Evolutionary conservation across 2,113 vertebrate species (phyloP).

Genomic region (Toxotes chatareus): DNA sequence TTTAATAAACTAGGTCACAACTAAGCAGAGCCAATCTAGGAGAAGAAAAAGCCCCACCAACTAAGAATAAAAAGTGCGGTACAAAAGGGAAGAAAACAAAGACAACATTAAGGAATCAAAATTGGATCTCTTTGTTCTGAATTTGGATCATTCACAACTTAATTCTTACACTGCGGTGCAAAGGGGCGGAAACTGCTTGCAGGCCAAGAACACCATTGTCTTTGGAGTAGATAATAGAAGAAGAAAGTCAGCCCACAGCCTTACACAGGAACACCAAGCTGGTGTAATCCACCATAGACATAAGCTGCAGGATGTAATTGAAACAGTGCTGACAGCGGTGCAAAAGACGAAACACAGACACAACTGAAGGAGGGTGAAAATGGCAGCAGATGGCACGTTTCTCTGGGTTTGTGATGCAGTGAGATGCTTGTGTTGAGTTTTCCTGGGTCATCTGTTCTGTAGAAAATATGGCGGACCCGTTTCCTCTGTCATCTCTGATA

Average conservation of each 20-base stretch:
- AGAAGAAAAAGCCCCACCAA: constrained; percentile 61
- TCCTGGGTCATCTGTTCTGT: constrained; percentile 57
- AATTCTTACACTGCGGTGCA: constrained; percentile 50
- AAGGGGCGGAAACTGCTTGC: constrained; percentile 62
- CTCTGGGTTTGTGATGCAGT: constrained; percentile 62
- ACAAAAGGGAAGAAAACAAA: constrained; percentile 53
- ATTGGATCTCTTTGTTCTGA: constrained; percentile 69
- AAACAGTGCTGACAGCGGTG: constrained; percentile 78
- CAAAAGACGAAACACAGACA: constrained; percentile 70
- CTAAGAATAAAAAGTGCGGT: constrained; percentile 72
- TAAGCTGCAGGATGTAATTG: constrained; percentile 81
- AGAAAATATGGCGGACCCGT: constrained; percentile 45
- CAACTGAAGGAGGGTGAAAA: constrained; percentile 66
- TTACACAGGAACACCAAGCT: constrained; percentile 63
- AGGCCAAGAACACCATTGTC: constrained; percentile 75
- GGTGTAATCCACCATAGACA: constrained; percentile 80
- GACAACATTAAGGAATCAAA: constrained; percentile 66
- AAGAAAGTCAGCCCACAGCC: constrained; percentile 70
- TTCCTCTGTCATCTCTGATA: constrained; percentile 50
- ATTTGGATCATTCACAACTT: constrained; percentile 69
- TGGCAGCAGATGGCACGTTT: constrained; percentile 80
- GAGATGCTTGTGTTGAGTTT: constrained; percentile 62
- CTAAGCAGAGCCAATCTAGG: constrained; percentile 73
- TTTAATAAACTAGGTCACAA: constrained; percentile 82
- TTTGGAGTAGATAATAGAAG: constrained; percentile 70